Evolutionary conservation across 2,113 vertebrate genomes (phyloP).

Genomic region (Paradisaea rubra): DNA sequence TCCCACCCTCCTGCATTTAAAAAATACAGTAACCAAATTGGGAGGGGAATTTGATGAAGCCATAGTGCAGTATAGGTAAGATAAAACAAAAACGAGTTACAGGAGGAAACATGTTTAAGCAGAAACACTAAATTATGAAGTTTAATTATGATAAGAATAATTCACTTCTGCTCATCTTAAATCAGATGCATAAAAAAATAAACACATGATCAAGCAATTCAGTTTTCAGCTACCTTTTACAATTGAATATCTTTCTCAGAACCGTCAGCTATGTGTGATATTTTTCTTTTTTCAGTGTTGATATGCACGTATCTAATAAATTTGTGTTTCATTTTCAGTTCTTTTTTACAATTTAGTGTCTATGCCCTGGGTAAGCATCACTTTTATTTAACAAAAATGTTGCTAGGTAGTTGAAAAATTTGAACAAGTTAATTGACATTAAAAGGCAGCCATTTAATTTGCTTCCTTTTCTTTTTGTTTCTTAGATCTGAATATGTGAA

Average conservation of each 20-base stretch:
- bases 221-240: background rate
- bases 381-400: background rate
- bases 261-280: background rate
- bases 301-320: background rate
- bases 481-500: background rate
- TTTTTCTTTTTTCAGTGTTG: background rate
- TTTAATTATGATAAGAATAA: background rate
- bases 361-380: background rate
- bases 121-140: background rate
- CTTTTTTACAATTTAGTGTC: background rate
- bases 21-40: background rate
- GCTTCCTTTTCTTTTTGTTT: background rate
- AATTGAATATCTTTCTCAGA: background rate
- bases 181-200: background rate
- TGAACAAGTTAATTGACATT: background rate
- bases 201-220: background rate
- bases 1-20: fast-evolving
- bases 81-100: background rate
- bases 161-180: background rate
- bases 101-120: background rate
- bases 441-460: background rate
- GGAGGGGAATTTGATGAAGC: background rate
- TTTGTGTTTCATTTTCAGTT: background rate
- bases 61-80: background rate
- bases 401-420: background rate